Evolutionary conservation across 2,113 vertebrate genomes (phyloP), one percentile per base, ranked within the genome.

Genomic region (Antigone vipio): DNA sequence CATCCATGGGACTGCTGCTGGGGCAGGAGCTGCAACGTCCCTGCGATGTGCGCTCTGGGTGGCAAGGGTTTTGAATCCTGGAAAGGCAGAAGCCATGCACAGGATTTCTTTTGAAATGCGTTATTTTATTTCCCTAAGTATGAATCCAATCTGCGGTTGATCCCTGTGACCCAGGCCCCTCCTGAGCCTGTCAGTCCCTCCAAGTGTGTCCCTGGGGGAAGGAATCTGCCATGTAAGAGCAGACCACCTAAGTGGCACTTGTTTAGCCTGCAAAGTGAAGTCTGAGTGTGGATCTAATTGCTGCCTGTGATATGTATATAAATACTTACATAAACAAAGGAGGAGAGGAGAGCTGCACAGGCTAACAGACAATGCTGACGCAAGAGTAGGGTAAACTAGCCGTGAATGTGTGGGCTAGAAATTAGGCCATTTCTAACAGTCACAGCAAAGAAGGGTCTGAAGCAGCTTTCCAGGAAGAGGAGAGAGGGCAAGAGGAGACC

Each of bases 21-120:
- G 40, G 67, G 27, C 0, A 3, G 21, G 67, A 88, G 49, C 73
- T 3, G 45, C 38, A n/a, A 15, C 9, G 40, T 55, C 22, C 23
- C 32, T 21, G 73, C 1, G 1, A 6, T 14, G n/a, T 2, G 1
- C 1, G 0, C 38, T 24, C 32, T 29, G 58, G 15, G 15, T 27
- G 47, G 9, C 11, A 2, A 4, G 18, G 59, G 32, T 5, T 47
- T 26, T 24, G 34, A 12, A 71, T 56, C 63, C 47, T 21, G 49
- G 69, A 15, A 22, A 40, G 69, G 38, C 73, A 23, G 0, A 6
- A 74, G 60, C 45, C 15, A 2, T 5, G 29, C 29, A 19, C 42
- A 26, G 58, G 12, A 15, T 50, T 49, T 58, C 16, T 75, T 44
- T 18, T 20, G 38, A 32, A 35, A 22, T 8, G 19, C 1, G 0